Evolutionary conservation across 2,888 invertebrate species (phyloP).

Genomic region (Odontocolon sp.): DNA sequence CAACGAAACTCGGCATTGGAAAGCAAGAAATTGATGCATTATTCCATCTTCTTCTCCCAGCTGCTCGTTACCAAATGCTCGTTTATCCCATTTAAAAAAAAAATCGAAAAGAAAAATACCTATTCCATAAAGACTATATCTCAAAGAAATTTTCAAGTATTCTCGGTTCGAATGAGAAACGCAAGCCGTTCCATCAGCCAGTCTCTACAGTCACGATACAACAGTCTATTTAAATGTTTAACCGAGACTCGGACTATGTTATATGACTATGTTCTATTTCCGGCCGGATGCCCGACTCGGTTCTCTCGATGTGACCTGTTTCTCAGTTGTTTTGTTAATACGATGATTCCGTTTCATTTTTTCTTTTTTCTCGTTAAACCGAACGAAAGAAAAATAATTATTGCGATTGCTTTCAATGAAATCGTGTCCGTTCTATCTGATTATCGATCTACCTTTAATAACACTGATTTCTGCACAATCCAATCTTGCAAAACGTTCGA

Average conservation of each 20-base stretch:
- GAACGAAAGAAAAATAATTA: too few species aligned
- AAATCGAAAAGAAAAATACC: too few species aligned
- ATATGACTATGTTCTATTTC: conserved; percentile 52
- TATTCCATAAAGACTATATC: too few species aligned
- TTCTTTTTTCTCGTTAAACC: too few species aligned
- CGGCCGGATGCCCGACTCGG: conserved; percentile 58
- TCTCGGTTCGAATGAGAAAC: too few species aligned
- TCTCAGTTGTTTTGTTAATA: too few species aligned
- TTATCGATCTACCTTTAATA: conserved; percentile 18
- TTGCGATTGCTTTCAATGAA: neutral
- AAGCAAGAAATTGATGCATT: too few species aligned
- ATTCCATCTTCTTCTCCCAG: too few species aligned
- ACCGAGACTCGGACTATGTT: conserved; percentile 25
- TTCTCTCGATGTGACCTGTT: neutral
- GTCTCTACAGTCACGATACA: conserved; percentile 7
- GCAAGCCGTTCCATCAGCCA: neutral
- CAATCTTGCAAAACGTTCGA: conserved; percentile 8
- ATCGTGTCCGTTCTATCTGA: neutral
- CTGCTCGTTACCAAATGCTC: too few species aligned
- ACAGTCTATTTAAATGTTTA: conserved; percentile 48
- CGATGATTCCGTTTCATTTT: neutral
- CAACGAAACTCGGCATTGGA: too few species aligned
- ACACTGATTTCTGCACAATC: neutral
- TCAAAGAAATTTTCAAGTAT: too few species aligned
- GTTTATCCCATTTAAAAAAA: too few species aligned